Evolutionary conservation across 2,113 vertebrate genomes (phyloP).

Genomic region (Alaudala cheleensis): DNA sequence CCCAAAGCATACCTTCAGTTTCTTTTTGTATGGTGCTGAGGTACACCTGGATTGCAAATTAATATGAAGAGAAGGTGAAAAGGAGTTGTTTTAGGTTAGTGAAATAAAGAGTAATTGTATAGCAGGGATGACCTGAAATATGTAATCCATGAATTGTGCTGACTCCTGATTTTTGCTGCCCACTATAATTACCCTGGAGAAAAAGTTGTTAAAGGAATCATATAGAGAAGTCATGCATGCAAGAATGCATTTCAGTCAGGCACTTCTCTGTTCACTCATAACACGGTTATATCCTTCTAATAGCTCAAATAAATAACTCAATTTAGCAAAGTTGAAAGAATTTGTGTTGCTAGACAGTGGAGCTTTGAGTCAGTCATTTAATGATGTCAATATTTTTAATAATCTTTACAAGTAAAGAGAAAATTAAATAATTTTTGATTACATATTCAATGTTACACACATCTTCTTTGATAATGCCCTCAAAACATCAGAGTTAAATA

Average conservation of each 20-base stretch:
- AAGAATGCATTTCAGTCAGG: background rate
- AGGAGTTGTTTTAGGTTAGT: background rate
- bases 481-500: background rate
- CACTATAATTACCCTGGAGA: background rate
- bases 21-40: background rate
- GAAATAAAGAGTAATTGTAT: background rate
- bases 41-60: background rate
- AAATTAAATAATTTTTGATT: background rate
- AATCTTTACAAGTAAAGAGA: background rate
- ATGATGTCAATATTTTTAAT: background rate
- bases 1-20: background rate
- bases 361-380: background rate
- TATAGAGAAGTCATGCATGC: background rate
- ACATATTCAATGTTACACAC: accelerated
- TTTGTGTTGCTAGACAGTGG: background rate
- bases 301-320: background rate
- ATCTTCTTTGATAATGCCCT: background rate
- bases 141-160: background rate
- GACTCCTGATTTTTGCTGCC: background rate
- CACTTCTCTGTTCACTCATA: background rate
- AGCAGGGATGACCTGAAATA: background rate
- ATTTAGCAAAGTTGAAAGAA: background rate
- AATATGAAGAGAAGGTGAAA: background rate
- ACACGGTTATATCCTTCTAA: background rate
- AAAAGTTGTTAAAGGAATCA: background rate